A percentile compares a stretch with the other conserved stretches of the same genome.
Conservation (phyloP, 2,797 vertebrate genomes). For the Aphelocoma californica region DNA sequence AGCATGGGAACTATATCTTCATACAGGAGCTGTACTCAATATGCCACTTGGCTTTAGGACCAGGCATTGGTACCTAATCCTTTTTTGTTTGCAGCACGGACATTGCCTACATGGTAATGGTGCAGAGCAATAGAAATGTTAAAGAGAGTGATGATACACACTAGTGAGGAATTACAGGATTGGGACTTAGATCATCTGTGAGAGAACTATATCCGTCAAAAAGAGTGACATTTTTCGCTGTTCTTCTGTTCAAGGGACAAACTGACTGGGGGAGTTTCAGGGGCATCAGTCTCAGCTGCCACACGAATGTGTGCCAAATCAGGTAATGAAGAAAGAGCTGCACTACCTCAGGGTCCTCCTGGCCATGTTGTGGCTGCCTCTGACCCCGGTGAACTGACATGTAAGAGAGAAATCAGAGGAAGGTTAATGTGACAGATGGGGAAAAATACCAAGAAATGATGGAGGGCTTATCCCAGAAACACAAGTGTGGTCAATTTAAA, state of each 20-base stretch:
- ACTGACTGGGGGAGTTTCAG: not conserved
- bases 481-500: not conserved
- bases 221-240: not conserved
- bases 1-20: not conserved
- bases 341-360: not conserved
- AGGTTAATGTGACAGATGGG: not conserved
- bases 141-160: not conserved
- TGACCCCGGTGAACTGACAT: not conserved
- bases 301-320: fast-evolving
- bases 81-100: not conserved
- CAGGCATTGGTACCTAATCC: not conserved
- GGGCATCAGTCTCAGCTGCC: not conserved
- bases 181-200: not conserved
- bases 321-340: not conserved
- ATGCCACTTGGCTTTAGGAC: not conserved
- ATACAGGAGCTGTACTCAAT: not conserved
- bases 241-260: not conserved
- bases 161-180: not conserved
- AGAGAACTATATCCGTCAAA: not conserved
- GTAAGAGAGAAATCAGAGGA: not conserved
- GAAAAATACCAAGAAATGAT: not conserved
- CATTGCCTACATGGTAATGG: not conserved
- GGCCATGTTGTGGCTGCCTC: not conserved
- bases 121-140: not conserved
- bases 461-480: not conserved